A percentile compares a stretch with the other conserved stretches of the same genome.
Conservation (phyloP, 2,797 vertebrate genomes). For the Ceryle rudis region DNA sequence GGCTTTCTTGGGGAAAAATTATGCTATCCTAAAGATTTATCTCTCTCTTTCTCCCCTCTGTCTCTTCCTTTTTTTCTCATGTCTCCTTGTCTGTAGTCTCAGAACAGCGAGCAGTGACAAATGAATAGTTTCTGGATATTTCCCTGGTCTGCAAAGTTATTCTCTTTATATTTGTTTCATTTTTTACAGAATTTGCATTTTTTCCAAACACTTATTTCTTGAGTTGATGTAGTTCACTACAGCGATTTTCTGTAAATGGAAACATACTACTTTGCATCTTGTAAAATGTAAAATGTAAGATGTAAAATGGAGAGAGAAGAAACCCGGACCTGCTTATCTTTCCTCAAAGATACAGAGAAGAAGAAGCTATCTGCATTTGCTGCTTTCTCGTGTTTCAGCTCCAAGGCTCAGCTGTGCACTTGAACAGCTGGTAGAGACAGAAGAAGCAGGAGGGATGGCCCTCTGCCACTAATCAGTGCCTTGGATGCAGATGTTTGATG, state of each 20-base stretch:
- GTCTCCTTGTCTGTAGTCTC: neutral
- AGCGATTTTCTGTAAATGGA: neutral
- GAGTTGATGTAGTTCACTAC: neutral
- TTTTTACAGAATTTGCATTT: neutral
- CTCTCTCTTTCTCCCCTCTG: accelerated
- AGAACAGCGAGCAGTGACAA: neutral
- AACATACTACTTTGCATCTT: neutral
- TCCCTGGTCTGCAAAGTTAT: neutral
- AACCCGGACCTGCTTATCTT: neutral
- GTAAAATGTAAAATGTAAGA: too few species aligned
- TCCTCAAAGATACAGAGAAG: neutral
- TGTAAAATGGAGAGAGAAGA: neutral
- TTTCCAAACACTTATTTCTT: neutral
- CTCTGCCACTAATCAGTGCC: neutral
- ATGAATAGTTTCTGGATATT: neutral
- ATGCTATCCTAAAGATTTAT: neutral
- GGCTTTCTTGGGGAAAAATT: neutral
- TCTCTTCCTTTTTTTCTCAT: neutral
- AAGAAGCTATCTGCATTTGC: neutral
- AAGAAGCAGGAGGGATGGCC: neutral
- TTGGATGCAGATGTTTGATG: neutral
- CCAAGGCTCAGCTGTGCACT: neutral
- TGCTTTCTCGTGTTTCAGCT: neutral
- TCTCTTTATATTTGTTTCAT: neutral
- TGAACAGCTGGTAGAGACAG: neutral